A percentile compares a stretch with the other conserved stretches of the same genome.
Evolutionary conservation across 2,888 invertebrate species (phyloP).

Genomic region (Cerastis leucographa): DNA sequence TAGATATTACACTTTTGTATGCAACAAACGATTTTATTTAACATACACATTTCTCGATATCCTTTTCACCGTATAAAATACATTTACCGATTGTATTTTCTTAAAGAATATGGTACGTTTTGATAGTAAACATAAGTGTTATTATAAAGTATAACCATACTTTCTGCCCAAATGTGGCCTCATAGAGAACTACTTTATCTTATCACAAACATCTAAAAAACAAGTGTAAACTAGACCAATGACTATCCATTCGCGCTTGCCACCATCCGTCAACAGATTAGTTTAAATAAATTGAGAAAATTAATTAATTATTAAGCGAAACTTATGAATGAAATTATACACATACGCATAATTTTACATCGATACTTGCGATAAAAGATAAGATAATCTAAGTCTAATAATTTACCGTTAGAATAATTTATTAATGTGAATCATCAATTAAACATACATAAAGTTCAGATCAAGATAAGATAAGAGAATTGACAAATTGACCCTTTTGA

Average conservation of each 20-base stretch:
- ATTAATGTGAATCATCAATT: not conserved
- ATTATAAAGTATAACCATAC: not conserved
- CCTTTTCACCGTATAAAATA: too few species aligned
- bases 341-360: not conserved
- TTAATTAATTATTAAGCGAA: not conserved
- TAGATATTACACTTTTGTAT: too few species aligned
- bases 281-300: conserved; percentile 7
- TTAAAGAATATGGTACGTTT: not conserved
- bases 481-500: not conserved
- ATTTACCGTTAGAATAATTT: not conserved
- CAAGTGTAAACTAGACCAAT: not conserved
- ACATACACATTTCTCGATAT: too few species aligned
- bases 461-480: not conserved
- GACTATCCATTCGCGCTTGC: not conserved
- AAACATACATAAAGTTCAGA: not conserved
- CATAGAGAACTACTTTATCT: conserved; percentile 1
- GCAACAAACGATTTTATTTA: too few species aligned
- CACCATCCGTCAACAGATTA: not conserved
- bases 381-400: conserved; percentile 3
- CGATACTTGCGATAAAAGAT: not conserved
- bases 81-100: too few species aligned
- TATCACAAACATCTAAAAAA: conserved; percentile 1
- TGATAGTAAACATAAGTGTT: not conserved
- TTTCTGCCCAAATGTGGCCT: not conserved
- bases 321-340: not conserved